Conservation (phyloP, 2,113 vertebrate genomes). For the Anoura caudifer region DNA sequence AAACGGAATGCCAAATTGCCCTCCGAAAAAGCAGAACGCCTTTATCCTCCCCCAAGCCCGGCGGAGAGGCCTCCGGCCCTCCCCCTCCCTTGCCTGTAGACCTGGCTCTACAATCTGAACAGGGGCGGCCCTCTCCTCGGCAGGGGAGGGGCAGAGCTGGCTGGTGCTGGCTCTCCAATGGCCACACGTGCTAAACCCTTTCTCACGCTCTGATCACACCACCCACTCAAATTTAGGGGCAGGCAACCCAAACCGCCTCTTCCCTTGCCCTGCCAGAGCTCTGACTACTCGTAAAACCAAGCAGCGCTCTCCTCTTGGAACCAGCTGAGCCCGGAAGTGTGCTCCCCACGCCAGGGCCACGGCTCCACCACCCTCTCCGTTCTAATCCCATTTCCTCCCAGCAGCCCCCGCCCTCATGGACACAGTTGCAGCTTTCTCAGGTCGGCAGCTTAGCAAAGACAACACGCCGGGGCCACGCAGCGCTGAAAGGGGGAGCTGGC, state of each 20-base stretch:
- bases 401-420: constrained; percentile 68
- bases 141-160: neutral
- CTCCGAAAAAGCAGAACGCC: neutral
- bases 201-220: too few relatives aligned
- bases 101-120: neutral
- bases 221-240: rapidly evolving
- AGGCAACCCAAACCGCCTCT: neutral
- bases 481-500: constrained; percentile 77
- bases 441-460: constrained; percentile 72
- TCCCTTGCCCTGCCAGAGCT: neutral
- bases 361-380: constrained; percentile 24
- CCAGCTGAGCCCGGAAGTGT: rapidly evolving
- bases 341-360: neutral
- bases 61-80: neutral
- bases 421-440: constrained; percentile 77
- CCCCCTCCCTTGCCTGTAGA: neutral
- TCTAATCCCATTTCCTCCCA: constrained; percentile 56
- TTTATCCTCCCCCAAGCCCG: neutral
- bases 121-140: neutral
- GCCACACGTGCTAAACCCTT: constrained; percentile 25
- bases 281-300: neutral
- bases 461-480: constrained; percentile 70
- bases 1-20: constrained; percentile 38
- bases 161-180: neutral
- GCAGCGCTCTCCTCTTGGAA: neutral